Percentiles rank a stretch among this genome's conserved stretches.
Evolutionary conservation across 2,888 invertebrate genomes (phyloP).

Genomic region (Platerodrilus igneus): DNA sequence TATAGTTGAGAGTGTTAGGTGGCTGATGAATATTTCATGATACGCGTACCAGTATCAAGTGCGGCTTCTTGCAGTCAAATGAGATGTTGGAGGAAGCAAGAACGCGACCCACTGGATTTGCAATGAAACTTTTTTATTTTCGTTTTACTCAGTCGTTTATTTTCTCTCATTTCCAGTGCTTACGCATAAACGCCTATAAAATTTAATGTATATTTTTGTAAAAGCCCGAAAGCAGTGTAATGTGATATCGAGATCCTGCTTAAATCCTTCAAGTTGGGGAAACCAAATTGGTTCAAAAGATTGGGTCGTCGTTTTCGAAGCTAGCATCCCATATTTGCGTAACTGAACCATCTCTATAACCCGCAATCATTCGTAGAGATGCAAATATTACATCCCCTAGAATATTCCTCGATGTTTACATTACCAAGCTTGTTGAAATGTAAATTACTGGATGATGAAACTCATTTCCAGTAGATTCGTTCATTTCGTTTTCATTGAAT

Average conservation of each 20-base stretch:
- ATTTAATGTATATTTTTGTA: slow-evolving; percentile 47
- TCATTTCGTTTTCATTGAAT: slow-evolving; percentile 34
- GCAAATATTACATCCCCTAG: slow-evolving; percentile 45
- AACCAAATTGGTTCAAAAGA: slow-evolving; percentile 44
- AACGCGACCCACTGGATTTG: slow-evolving; percentile 42
- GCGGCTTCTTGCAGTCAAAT: slow-evolving; percentile 42
- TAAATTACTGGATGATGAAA: slow-evolving; percentile 46
- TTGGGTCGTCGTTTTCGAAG: slow-evolving; percentile 40
- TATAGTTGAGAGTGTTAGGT: slow-evolving; percentile 48
- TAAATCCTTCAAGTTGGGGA: slow-evolving; percentile 42
- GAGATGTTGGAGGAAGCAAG: slow-evolving; percentile 43
- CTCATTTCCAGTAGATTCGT: slow-evolving; percentile 42
- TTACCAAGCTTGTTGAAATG: slow-evolving; percentile 45
- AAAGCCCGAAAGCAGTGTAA: slow-evolving; percentile 43
- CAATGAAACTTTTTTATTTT: slow-evolving; percentile 44
- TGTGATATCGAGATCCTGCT: slow-evolving; percentile 40
- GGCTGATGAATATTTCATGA: slow-evolving; percentile 51
- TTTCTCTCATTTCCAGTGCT: slow-evolving; percentile 43
- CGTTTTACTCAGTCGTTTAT: slow-evolving; percentile 43
- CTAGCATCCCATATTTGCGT: slow-evolving; percentile 41
- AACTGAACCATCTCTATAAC: slow-evolving; percentile 32
- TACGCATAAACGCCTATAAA: slow-evolving; percentile 46
- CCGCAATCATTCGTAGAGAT: slow-evolving; percentile 15
- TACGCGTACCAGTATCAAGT: slow-evolving; percentile 46
- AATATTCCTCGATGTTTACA: slow-evolving; percentile 49